These are phyloP conservation scores for Orchesella cincta DNA, from an alignment of 1,140 invertebrate species.

Conservation along the genomic window DNA sequence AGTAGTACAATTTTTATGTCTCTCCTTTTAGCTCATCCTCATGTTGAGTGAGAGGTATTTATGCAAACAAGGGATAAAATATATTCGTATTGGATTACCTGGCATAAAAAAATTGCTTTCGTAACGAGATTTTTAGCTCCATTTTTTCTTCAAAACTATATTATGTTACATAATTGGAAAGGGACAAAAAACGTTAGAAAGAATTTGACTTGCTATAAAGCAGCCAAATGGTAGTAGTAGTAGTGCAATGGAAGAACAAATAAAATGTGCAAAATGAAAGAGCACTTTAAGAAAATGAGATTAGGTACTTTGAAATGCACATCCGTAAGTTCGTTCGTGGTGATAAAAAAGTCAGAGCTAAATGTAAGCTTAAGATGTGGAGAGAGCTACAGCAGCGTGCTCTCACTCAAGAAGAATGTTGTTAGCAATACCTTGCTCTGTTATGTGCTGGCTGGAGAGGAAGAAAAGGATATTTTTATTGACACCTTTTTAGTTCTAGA, in stretches of 20 bases:
- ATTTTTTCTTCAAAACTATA: too few species aligned
- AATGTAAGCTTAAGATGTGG: not conserved
- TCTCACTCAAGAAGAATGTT: not conserved
- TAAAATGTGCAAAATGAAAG: not conserved
- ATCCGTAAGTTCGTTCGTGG: not conserved
- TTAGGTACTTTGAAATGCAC: too few species aligned
- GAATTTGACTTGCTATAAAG: too few species aligned
- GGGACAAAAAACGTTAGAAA: not conserved
- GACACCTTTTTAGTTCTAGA: conserved; percentile 25
- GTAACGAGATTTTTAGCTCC: too few species aligned
- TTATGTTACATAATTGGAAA: too few species aligned
- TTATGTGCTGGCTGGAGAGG: not conserved
- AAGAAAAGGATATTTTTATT: conserved; percentile 17
- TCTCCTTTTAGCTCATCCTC: too few species aligned
- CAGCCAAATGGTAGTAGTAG: too few species aligned
- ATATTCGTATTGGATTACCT: not conserved
- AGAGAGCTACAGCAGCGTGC: conserved; percentile 2
- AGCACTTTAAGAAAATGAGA: not conserved
- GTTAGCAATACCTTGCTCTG: not conserved
- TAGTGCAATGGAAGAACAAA: too few species aligned
- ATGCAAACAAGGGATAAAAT: too few species aligned
- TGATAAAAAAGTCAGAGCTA: not conserved
- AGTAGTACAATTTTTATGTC: too few species aligned
- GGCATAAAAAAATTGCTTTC: too few species aligned
- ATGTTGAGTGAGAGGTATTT: too few species aligned